phyloP scores from a whole-genome alignment of 2,113 vertebrate genomes.

The Sciurus niger region DNA sequence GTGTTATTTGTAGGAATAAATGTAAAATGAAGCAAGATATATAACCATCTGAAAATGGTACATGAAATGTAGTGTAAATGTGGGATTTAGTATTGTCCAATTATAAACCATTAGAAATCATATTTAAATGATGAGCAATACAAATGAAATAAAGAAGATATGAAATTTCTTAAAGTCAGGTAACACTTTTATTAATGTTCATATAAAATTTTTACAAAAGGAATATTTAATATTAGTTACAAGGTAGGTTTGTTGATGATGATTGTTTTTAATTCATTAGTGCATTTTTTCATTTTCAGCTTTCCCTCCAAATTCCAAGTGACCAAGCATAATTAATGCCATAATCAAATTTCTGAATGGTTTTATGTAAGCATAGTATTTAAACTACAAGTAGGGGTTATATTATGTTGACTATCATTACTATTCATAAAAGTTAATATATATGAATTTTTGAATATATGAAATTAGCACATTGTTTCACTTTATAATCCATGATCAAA shows the following conservation, averaged over 20 bases:
- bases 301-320: not conserved
- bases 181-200: not conserved
- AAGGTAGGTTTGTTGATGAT: not conserved
- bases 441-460: not conserved
- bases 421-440: not conserved
- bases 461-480: not conserved
- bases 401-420: not conserved
- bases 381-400: not conserved
- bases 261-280: not conserved
- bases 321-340: not conserved
- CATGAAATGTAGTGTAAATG: not conserved
- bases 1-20: not conserved
- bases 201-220: not conserved
- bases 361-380: not conserved
- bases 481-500: not conserved
- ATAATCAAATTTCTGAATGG: not conserved
- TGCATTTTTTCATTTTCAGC: not conserved
- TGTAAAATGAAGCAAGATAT: not conserved
- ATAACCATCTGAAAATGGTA: not conserved
- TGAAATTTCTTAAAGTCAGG: not conserved
- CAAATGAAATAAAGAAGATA: not conserved
- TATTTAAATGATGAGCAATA: not conserved
- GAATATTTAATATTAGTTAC: not conserved
- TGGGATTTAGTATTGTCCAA: not conserved
- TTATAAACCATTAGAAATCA: not conserved